These are phyloP conservation scores for Merops nubicus DNA, from an alignment of 2,113 vertebrate species.

Conservation along the genomic window DNA sequence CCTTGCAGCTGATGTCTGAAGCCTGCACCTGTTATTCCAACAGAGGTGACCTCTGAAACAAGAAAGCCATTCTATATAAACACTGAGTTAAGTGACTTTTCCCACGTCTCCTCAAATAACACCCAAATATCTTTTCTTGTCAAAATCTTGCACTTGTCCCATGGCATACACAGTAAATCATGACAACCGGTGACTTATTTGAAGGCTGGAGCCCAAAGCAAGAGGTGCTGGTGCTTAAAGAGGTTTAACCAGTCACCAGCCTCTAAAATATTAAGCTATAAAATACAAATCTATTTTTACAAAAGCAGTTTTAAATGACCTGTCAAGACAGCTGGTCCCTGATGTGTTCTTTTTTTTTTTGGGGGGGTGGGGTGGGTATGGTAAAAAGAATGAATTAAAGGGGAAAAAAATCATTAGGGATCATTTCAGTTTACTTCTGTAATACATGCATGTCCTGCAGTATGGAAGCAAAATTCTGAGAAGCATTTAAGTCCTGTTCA, in stretches of 20 bases:
- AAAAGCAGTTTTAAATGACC: constrained; percentile 44
- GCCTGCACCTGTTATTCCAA: constrained; percentile 45
- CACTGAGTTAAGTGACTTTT: constrained; percentile 45
- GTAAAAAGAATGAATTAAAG: background rate
- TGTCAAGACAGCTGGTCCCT: background rate
- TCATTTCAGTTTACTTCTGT: background rate
- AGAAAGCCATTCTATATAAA: constrained; percentile 59
- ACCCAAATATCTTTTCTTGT: constrained; percentile 66
- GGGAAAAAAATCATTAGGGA: background rate
- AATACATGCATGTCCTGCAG: background rate
- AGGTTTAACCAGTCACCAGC: constrained; percentile 24
- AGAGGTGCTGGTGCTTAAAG: constrained; percentile 26
- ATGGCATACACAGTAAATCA: constrained; percentile 36
- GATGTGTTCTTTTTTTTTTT: background rate
- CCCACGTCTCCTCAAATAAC: constrained; percentile 55
- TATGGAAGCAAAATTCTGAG: background rate
- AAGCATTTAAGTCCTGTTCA: background rate
- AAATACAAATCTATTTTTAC: constrained; percentile 31
- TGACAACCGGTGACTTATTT: constrained; percentile 47
- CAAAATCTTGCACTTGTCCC: constrained; percentile 60
- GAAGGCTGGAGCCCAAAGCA: constrained; percentile 50
- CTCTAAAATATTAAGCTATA: constrained; percentile 58
- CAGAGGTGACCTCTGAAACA: constrained; percentile 55
- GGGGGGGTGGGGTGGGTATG: background rate
- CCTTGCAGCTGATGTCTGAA: constrained; percentile 38